Base-by-base conservation (phyloP, 2,888 invertebrate genomes). In the Lasioglossum villosulum region DNA sequence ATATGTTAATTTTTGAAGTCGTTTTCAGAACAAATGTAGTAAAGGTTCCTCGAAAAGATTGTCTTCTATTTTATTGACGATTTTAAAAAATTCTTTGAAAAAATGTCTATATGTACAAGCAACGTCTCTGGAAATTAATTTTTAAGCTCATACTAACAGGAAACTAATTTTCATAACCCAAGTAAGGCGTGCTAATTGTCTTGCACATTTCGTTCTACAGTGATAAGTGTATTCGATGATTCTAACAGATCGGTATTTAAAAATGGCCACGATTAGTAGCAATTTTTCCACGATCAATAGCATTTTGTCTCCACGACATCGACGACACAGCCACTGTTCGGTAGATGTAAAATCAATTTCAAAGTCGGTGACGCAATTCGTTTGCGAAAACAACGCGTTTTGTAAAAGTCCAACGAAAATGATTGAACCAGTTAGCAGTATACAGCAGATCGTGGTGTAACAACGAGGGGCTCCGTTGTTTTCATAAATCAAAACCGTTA, bases 401-500 rank as follows among this genome's bases (percentile, higher is more conserved):
- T 19, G 23, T 56, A 34, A 37, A 74, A 74, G 34, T n/a, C 16
- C 37, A 10, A n/a, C 8, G 52, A 14, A n/a, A 74, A 74, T 48
- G 52, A 74, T 74, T 34, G 52, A 16, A 37, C 52, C 74, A 52
- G 74, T 56, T 48, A 74, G 52, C 52, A n/a, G 52, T 27, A 16
- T 10, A 52, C 2, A 34, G 48, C 30, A 30, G 72, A 6, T 8
- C 45, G 72, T 30, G 72, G 19, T 23, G 23, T 4, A 52, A 52
- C n/a, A n/a, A n/a, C 52, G 23, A 42, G 34, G 14, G 27, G n/a
- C 23, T 34, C 4, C 73, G 52, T 74, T 74, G 74, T 74, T 74
- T 74, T 52, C 74, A 74, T 74, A 74, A 73, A 73, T 83, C 84
- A 84, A 83, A 83, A 78, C 63, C 37, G 45, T 70, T 39, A 30